Evolutionary conservation across 2,888 invertebrate genomes (phyloP).

Genomic region (Brachyopa scutellaris): DNA sequence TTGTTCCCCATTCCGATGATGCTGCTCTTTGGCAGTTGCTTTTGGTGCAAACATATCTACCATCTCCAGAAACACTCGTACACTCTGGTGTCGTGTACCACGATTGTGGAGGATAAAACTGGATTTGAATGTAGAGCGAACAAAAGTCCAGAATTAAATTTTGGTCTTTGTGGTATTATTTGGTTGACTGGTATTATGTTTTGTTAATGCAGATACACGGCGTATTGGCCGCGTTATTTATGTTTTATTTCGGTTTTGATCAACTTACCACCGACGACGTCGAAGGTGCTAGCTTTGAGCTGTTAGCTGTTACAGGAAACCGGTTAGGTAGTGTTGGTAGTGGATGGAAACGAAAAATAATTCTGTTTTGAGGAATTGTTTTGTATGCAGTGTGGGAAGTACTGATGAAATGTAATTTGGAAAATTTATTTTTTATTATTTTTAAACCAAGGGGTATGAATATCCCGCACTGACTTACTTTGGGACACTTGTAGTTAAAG

Average conservation of each 20-base stretch:
- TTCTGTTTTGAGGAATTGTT: too few relatives aligned
- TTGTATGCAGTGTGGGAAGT: too few relatives aligned
- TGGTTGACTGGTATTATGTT: constrained; percentile 20
- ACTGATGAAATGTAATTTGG: too few relatives aligned
- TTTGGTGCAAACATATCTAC: not conserved
- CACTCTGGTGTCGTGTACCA: not conserved
- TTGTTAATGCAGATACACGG: constrained; percentile 27
- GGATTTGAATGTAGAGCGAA: constrained; percentile 63
- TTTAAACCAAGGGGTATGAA: too few relatives aligned
- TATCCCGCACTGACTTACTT: too few relatives aligned
- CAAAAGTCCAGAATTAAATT: constrained; percentile 54
- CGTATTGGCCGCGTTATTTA: constrained; percentile 20
- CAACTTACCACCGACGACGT: constrained; percentile 20
- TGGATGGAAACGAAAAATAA: too few relatives aligned
- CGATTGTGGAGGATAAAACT: constrained; percentile 49
- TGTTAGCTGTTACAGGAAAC: constrained; percentile 22
- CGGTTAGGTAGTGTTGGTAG: constrained; percentile 1
- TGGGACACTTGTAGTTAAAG: too few relatives aligned
- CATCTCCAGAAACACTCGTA: constrained; percentile 1
- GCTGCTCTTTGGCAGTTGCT: too few relatives aligned
- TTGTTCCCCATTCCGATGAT: constrained; percentile 1
- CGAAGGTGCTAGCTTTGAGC: too few relatives aligned
- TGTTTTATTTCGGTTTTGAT: constrained; percentile 29
- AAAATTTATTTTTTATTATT: too few relatives aligned
- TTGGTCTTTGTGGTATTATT: constrained; percentile 26